phyloP scores from a whole-genome alignment of 1,140 invertebrate species.

The Elysia chlorotica region DNA sequence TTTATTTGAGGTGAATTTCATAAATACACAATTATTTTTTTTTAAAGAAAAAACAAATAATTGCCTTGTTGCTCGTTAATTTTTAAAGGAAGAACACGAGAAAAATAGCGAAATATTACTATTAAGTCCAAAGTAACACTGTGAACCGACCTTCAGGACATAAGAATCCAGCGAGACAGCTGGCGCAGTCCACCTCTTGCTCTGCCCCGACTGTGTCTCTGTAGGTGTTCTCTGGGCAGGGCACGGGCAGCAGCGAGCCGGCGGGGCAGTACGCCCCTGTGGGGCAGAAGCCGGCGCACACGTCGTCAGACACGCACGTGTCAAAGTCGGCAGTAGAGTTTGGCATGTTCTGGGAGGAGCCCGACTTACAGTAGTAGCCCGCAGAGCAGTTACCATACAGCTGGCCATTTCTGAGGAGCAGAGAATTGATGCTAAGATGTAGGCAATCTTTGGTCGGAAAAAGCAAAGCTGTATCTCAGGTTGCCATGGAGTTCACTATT shows the following conservation, averaged over 20 bases:
- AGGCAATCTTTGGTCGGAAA: too few relatives aligned
- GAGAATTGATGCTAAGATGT: too few relatives aligned
- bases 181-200: conserved; percentile 36
- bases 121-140: background rate
- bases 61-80: too few relatives aligned
- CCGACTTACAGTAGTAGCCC: conserved; percentile 58
- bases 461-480: too few relatives aligned
- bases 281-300: conserved; percentile 56
- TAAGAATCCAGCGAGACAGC: conserved; percentile 50
- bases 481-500: too few relatives aligned
- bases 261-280: conserved; percentile 50
- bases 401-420: conserved; percentile 47
- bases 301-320: conserved; percentile 36
- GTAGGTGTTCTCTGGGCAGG: conserved; percentile 52
- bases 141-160: conserved; percentile 42
- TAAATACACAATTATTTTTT: too few relatives aligned
- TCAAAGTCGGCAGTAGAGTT: conserved; percentile 32
- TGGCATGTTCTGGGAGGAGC: conserved; percentile 46
- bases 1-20: too few relatives aligned
- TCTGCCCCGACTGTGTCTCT: conserved; percentile 36
- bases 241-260: conserved; percentile 40
- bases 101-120: too few relatives aligned
- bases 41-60: too few relatives aligned
- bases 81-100: too few relatives aligned
- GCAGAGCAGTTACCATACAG: conserved; percentile 45